Base-by-base conservation (phyloP, 1,140 invertebrate species). In the Papilio machaon region DNA sequence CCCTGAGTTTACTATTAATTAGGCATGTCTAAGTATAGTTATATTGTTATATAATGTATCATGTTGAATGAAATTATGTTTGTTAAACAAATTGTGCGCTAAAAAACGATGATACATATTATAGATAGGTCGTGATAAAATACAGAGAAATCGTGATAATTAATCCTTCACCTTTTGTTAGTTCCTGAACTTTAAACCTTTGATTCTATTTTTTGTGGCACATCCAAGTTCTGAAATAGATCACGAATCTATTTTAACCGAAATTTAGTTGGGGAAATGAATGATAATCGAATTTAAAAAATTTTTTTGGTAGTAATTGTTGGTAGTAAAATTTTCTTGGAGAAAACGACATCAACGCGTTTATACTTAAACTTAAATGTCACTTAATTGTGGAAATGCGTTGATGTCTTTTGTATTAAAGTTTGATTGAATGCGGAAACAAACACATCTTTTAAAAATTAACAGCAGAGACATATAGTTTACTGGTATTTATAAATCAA, bases 131-230 rank as follows among this genome's bases (percentile, higher is more conserved):
- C 76, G 76, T 79, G 76, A 46, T 77, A 77, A 8, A 7, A 60
- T 79, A 64, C 13, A 11, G 19, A 19, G 3, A 60, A 17, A 43
- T 79, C 77, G 77, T 79, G 77, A 47, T 19, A 64, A 46, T 19
- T 46, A 38, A 79, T 79, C 77, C 77, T 79, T 79, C 35, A 79
- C 77, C 58, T 79, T 79, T 13, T 47, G 52, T 17, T 54, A 79
- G 38, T 79, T 79, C 77, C 76, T n/a, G 77, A 79, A 58, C 17
- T 17, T 58, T n/a, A 58, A 67, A 46, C 19, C 52, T 58, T 35
- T 30, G 13, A 47, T 10, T 49, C 54, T 52, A 23, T 35, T 58
- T 58, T 58, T 58, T 58, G 54, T 58, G 6, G 54, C 54, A 60
- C 52, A 13, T 70, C 11, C 30, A 35, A 64, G 3, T 64, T 30